Conservation (phyloP, 2,888 invertebrate genomes). For the Hybos culiciformis region DNA sequence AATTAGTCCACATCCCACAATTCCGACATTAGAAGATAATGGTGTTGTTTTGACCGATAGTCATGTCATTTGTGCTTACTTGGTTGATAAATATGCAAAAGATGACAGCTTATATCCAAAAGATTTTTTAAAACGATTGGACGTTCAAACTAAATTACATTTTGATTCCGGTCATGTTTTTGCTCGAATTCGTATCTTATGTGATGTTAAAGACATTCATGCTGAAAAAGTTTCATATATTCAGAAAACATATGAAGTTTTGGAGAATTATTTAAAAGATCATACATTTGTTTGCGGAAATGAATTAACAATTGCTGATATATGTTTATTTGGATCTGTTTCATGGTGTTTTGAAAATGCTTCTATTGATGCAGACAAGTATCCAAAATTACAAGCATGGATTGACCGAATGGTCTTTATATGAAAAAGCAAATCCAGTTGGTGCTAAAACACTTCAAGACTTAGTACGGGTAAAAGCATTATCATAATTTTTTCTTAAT, state of each 20-base stretch:
- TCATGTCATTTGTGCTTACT: conserved; percentile 40
- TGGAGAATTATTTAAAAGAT: conserved; percentile 30
- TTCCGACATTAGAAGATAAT: conserved; percentile 31
- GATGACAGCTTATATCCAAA: conserved; percentile 43
- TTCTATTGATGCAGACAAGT: conserved; percentile 34
- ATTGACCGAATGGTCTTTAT: conserved; percentile 34
- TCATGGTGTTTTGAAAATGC: conserved; percentile 34
- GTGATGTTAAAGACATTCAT: conserved; percentile 30
- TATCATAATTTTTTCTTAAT: background rate
- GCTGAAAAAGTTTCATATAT: conserved; percentile 34
- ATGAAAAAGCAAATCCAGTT: conserved; percentile 31
- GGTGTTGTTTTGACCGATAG: conserved; percentile 32
- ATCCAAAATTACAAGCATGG: conserved; percentile 36
- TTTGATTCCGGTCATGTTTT: conserved; percentile 31
- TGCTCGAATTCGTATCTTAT: conserved; percentile 25
- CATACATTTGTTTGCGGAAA: conserved; percentile 29
- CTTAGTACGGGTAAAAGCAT: conserved; percentile 16
- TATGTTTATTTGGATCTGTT: conserved; percentile 35
- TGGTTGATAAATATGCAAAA: conserved; percentile 41
- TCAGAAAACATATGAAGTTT: conserved; percentile 35
- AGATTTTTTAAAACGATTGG: conserved; percentile 37
- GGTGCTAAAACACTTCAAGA: conserved; percentile 28
- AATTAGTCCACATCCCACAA: conserved; percentile 44
- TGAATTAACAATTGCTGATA: conserved; percentile 36
- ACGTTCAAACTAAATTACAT: conserved; percentile 33